Conservation (phyloP, 1,140 invertebrate species). For the Glossosoma conforme region DNA sequence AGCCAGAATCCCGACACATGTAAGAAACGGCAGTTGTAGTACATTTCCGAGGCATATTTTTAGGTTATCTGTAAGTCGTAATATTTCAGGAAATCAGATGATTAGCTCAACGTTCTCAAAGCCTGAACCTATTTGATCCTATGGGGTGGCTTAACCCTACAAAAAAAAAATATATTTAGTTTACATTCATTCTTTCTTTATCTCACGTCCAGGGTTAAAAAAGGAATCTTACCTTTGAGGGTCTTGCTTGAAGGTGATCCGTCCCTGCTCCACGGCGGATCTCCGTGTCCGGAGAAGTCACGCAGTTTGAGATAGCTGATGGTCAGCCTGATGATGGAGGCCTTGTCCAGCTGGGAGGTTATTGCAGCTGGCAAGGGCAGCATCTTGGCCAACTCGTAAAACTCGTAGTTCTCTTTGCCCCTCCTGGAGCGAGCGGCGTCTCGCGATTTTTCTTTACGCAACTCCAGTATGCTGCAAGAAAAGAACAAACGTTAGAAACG, state of each 20-base stretch:
- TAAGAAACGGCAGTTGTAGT: no score
- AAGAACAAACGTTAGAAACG: no score
- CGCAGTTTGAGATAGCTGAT: constrained; percentile 95
- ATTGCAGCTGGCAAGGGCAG: constrained; percentile 93
- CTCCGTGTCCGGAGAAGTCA: constrained; percentile 91
- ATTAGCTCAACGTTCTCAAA: no score
- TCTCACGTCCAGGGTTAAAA: no score
- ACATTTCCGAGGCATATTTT: no score
- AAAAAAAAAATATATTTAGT: no score
- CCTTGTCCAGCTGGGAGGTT: constrained; percentile 97
- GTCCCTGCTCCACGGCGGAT: constrained; percentile 88
- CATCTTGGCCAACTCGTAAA: constrained; percentile 97
- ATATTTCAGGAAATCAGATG: no score
- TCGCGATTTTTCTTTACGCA: constrained; percentile 94
- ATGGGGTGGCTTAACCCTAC: no score
- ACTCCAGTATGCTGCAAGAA: constrained; percentile 86
- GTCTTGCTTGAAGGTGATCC: constrained; percentile 69
- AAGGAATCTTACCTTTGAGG: constrained; percentile 70
- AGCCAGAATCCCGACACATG: no score
- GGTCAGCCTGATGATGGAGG: constrained; percentile 96
- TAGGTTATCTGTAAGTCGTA: no score
- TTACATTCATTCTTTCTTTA: no score
- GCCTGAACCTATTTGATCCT: no score
- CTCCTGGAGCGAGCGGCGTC: constrained; percentile 91
- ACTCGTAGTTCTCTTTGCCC: constrained; percentile 98